Base-by-base conservation (phyloP, 1,140 invertebrate species). In the Drosophila sp. region DNA sequence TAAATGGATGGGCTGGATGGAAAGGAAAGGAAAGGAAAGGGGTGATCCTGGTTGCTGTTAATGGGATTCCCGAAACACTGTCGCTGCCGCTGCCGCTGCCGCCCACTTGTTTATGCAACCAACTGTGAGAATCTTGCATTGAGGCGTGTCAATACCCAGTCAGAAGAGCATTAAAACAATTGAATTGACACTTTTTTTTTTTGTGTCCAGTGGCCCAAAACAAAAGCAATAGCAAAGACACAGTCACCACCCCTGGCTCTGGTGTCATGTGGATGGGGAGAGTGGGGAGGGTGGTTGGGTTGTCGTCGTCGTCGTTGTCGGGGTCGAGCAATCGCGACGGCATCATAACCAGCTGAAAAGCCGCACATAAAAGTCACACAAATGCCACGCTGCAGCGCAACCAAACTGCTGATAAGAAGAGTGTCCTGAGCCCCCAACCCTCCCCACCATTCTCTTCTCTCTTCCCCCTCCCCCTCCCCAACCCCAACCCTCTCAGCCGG, bases 71-170 rank as follows among this genome's bases (percentile, higher is more conserved):
- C 78, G 33, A 70, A 66, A 90, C 44, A 17, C 90, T 7, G 11
- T 10, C 10, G 10, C 35, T 38, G 35, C 35, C 35, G 10, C 35
- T 38, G 35, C 35, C 35, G 17, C 17, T 35, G 35, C 10, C 90
- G 86, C 90, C 90, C 90, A 91, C 90, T 91, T 91, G 86, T 85
- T 83, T 72, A 76, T 63, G 71, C 90, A 89, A 71, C 84, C 85
- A 72, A 82, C 90, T 90, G 83, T 91, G 83, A 79, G 83, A 79
- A 84, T 30, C 17, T 58, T 79, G 73, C 84, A 72, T 60, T 76
- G 84, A 83, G 76, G 76, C 83, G 83, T 83, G 79, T 78, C 77
- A 78, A 70, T 76, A 72, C 30, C 44, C 55, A 62, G 57, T 40
- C 27, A 40, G 33, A 25, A 33, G 30, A 25, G 27, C n/a, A 67